Conservation (phyloP, 2,888 invertebrate genomes). For the Lepas anatifera region DNA sequence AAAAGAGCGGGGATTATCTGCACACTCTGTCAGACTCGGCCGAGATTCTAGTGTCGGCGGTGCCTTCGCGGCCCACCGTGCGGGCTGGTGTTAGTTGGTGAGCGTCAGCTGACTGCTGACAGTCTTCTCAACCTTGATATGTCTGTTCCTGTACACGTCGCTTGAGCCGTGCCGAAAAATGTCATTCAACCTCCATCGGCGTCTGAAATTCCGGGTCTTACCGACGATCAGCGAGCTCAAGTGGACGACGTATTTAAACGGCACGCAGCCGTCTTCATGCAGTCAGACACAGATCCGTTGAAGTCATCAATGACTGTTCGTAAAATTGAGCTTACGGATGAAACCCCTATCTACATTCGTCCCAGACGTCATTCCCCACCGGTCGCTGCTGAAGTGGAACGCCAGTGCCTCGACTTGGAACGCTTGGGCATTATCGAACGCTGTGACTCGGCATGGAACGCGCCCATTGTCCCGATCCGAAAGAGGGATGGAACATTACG, state of each 20-base stretch:
- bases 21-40: no score
- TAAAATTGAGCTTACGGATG: not conserved
- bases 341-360: no score
- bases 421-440: no score
- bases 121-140: not conserved
- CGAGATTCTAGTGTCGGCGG: no score
- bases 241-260: not conserved
- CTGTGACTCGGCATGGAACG: no score
- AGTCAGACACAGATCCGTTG: not conserved
- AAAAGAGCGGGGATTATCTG: not conserved
- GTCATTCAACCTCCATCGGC: not conserved
- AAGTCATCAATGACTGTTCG: not conserved
- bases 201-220: not conserved
- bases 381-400: no score
- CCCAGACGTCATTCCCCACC: no score
- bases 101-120: not conserved
- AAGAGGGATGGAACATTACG: no score
- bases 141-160: not conserved
- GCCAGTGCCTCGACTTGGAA: no score
- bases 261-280: not conserved
- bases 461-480: no score
- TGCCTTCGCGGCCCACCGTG: not conserved
- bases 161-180: not conserved
- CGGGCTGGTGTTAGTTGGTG: not conserved
- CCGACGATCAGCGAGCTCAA: not conserved